Conservation (phyloP, 2,113 vertebrate species). For the Prochilodus magdalenae region DNA sequence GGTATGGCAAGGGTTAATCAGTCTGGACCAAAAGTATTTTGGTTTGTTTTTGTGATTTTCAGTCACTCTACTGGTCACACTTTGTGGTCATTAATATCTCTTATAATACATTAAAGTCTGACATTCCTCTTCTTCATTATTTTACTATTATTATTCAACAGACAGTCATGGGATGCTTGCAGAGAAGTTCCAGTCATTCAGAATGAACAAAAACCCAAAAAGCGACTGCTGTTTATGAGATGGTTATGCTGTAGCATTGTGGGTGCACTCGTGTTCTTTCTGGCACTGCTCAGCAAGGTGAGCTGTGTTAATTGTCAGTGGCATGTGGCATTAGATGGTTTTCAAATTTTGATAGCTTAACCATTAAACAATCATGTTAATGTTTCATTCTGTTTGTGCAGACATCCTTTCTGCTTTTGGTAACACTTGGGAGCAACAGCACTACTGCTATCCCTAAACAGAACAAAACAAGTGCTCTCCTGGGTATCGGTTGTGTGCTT, state of each 20-base stretch:
- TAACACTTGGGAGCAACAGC: slow-evolving; percentile 61
- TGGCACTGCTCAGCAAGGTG: slow-evolving; percentile 72
- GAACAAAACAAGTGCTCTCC: slow-evolving; percentile 57
- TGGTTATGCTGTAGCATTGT: slow-evolving; percentile 47
- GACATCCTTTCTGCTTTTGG: slow-evolving; percentile 67
- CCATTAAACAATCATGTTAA: background rate
- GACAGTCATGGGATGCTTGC: slow-evolving; percentile 65
- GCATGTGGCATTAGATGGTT: no score
- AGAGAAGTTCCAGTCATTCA: slow-evolving; percentile 60
- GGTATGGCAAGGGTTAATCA: no score
- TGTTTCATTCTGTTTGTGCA: slow-evolving; percentile 30
- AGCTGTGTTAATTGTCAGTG: background rate
- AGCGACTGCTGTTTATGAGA: slow-evolving; percentile 59
- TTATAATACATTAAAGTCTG: no score
- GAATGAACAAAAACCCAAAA: slow-evolving; percentile 67
- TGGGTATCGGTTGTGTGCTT: slow-evolving; percentile 64
- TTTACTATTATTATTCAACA: slow-evolving; percentile 21
- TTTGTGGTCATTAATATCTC: no score
- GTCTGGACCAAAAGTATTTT: no score
- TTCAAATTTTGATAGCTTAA: no score
- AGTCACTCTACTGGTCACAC: no score
- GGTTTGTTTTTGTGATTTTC: no score
- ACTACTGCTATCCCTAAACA: slow-evolving; percentile 41
- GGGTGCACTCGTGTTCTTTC: slow-evolving; percentile 60
- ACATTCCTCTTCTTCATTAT: no score